phyloP scores from a whole-genome alignment of 1,140 invertebrate species.

The Drosophila auraria region DNA sequence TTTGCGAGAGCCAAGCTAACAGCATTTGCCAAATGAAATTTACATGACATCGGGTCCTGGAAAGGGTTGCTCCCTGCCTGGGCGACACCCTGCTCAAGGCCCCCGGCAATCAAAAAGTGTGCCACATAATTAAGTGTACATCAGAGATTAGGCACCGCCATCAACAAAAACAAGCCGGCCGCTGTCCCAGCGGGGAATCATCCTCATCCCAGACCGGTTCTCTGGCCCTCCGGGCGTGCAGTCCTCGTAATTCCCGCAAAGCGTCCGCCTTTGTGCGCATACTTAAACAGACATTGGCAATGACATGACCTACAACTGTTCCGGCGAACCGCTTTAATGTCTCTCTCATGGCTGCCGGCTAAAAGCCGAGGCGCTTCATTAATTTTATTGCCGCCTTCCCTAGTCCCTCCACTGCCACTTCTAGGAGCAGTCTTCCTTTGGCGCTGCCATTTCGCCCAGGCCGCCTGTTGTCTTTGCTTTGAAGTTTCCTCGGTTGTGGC shows the following conservation, averaged over 20 bases:
- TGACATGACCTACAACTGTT: conserved; percentile 53
- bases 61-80: conserved; percentile 31
- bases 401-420: not conserved
- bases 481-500: conserved; percentile 56
- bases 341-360: conserved; percentile 61
- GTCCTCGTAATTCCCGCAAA: conserved; percentile 38
- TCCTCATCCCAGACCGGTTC: conserved; percentile 4
- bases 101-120: conserved; percentile 65
- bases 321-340: conserved; percentile 72
- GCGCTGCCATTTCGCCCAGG: conserved; percentile 46
- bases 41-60: conserved; percentile 52
- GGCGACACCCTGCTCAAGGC: conserved; percentile 24
- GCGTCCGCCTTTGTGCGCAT: conserved; percentile 69
- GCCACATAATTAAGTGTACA: conserved; percentile 80
- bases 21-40: conserved; percentile 74
- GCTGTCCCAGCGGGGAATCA: conserved; percentile 25
- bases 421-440: not conserved
- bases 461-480: conserved; percentile 62
- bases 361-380: conserved; percentile 76
- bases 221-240: not conserved
- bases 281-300: conserved; percentile 77
- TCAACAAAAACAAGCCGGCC: conserved; percentile 47
- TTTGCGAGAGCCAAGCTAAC: conserved; percentile 63
- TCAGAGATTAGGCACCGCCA: conserved; percentile 76
- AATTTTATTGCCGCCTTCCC: conserved; percentile 72